Conservation (phyloP, 2,888 invertebrate species). For the Drosophila setosimentum region DNA sequence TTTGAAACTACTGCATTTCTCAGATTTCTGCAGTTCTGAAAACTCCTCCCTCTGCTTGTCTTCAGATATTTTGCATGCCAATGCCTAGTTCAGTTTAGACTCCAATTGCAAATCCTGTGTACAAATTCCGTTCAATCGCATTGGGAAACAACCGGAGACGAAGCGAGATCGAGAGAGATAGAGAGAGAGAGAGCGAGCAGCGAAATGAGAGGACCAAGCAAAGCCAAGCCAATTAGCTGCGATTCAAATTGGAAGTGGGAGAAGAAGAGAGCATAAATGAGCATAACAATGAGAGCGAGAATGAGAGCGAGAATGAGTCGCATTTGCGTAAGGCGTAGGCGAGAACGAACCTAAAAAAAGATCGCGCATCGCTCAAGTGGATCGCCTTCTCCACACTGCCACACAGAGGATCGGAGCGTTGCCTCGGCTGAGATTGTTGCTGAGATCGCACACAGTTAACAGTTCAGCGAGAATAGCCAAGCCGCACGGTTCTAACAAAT, state of each 20-base stretch:
- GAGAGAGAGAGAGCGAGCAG: background rate
- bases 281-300: background rate
- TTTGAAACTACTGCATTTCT: slow-evolving; percentile 1
- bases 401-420: slow-evolving; percentile 50
- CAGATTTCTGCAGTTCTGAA: slow-evolving; percentile 23
- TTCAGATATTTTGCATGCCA: slow-evolving; percentile 35
- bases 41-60: background rate
- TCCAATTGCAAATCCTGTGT: slow-evolving; percentile 36
- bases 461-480: slow-evolving; percentile 76
- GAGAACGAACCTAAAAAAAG: slow-evolving; percentile 60
- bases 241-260: slow-evolving; percentile 29
- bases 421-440: slow-evolving; percentile 20
- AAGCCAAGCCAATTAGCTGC: slow-evolving; percentile 36
- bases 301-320: slow-evolving; percentile 33
- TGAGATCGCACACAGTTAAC: slow-evolving; percentile 45
- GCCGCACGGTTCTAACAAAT: slow-evolving; percentile 64
- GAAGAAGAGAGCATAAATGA: slow-evolving; percentile 6
- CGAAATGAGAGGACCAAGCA: background rate
- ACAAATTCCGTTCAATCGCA: slow-evolving; percentile 26
- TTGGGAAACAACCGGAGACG: slow-evolving; percentile 1
- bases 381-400: slow-evolving; percentile 16
- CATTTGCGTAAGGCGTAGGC: slow-evolving; percentile 74
- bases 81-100: slow-evolving; percentile 8
- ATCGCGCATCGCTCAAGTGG: slow-evolving; percentile 52
- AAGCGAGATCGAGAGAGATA: background rate